These are phyloP conservation scores for Drosophila mulleri DNA, from an alignment of 2,888 invertebrate species.

Conservation along the genomic window DNA sequence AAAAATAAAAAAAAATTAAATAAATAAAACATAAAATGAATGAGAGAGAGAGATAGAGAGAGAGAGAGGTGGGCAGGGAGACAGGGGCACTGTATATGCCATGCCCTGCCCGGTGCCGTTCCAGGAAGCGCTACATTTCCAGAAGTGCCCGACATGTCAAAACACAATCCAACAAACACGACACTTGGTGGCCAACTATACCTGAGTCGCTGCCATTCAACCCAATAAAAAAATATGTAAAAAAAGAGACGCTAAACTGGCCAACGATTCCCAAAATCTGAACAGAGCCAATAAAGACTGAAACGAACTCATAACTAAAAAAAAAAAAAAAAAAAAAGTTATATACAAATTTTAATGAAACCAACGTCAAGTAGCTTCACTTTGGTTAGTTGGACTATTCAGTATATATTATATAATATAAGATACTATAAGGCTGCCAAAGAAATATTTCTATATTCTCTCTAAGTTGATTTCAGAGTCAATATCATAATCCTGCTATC, in stretches of 20 bases:
- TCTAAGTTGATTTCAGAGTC: too few species aligned
- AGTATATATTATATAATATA: too few species aligned
- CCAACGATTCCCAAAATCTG: background rate
- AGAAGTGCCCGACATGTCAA: constrained; percentile 61
- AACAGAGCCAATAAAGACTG: background rate
- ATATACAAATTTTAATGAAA: too few species aligned
- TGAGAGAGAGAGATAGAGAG: constrained; percentile 11
- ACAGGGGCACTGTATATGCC: constrained; percentile 19
- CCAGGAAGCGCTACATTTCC: constrained; percentile 71
- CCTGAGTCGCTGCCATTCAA: constrained; percentile 24
- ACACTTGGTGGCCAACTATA: constrained; percentile 20
- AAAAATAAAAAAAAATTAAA: constrained; percentile 41
- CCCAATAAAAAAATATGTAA: constrained; percentile 10
- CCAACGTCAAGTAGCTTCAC: background rate
- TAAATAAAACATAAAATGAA: constrained; percentile 62
- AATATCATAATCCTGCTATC: too few species aligned
- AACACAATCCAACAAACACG: constrained; percentile 33
- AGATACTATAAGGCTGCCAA: too few species aligned
- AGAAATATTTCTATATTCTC: too few species aligned
- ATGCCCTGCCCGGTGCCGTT: constrained; percentile 46
- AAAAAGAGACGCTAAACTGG: background rate
- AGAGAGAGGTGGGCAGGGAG: background rate
- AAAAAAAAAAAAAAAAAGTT: background rate
- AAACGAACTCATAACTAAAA: background rate
- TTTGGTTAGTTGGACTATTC: background rate